Percentiles rank a stretch among this genome's conserved stretches.
phyloP scores from a whole-genome alignment of 2,113 vertebrate species.

The Apistogramma diplotaenia region DNA sequence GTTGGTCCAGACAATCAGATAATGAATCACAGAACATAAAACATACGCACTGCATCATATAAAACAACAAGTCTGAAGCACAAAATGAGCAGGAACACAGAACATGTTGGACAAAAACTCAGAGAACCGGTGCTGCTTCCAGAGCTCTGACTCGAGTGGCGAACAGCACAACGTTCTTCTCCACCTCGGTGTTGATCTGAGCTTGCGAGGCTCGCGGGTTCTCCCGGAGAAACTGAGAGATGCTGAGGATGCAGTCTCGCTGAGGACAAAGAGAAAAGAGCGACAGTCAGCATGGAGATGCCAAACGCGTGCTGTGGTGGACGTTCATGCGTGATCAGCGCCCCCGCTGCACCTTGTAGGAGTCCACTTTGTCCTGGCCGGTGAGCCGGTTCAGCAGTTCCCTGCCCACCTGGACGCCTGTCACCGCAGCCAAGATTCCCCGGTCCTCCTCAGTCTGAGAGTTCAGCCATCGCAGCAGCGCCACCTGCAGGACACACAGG shows the following conservation, averaged over 20 bases:
- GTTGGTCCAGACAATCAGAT: too few relatives aligned
- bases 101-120: not conserved
- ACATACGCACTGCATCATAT: too few relatives aligned
- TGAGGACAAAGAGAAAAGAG: conserved; percentile 40
- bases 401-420: conserved; percentile 59
- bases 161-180: conserved; percentile 76
- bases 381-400: conserved; percentile 71
- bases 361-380: conserved; percentile 68
- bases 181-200: conserved; percentile 65
- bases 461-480: conserved; percentile 69
- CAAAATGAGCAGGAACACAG: not conserved
- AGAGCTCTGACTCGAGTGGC: conserved; percentile 68
- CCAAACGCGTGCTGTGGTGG: not conserved
- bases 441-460: conserved; percentile 65
- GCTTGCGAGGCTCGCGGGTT: conserved; percentile 67
- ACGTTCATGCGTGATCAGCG: not conserved
- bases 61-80: not conserved
- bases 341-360: conserved; percentile 53
- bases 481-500: conserved; percentile 54
- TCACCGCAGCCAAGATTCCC: conserved; percentile 53
- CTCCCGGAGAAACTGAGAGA: conserved; percentile 65
- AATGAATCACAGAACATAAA: not conserved
- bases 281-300: not conserved
- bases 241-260: conserved; percentile 71
- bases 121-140: conserved; percentile 55